Percentiles rank a stretch among this genome's conserved stretches.
phyloP scores from a whole-genome alignment of 2,888 invertebrate genomes.

The Agrochola lychnidis region DNA sequence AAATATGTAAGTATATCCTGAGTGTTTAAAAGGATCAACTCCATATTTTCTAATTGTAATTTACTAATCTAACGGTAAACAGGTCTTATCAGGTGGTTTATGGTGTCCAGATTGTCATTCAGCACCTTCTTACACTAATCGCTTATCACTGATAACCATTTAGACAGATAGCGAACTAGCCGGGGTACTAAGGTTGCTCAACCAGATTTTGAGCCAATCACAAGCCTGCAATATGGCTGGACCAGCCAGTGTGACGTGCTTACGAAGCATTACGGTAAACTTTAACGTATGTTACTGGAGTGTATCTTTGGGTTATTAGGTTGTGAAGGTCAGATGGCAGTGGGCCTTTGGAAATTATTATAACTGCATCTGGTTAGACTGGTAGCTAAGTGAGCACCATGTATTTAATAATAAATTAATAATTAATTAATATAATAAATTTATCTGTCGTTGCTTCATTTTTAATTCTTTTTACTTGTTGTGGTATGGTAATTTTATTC shows the following conservation, averaged over 20 bases:
- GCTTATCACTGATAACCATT: slow-evolving; percentile 54
- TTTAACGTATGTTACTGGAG: not conserved
- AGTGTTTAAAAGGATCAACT: slow-evolving; percentile 9
- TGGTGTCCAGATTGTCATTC: slow-evolving; percentile 37
- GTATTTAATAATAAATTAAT: no score
- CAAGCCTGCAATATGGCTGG: not conserved
- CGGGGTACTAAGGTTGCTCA: slow-evolving; percentile 16
- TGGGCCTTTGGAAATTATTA: slow-evolving; percentile 14
- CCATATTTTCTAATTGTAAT: slow-evolving; percentile 22
- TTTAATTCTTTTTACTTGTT: no score
- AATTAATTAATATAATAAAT: no score
- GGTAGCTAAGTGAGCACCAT: not conserved
- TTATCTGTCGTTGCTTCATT: no score
- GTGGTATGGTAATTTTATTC: no score
- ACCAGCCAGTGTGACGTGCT: slow-evolving; percentile 26
- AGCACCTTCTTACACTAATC: slow-evolving; percentile 52
- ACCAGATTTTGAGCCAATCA: slow-evolving; percentile 24
- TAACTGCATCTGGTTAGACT: not conserved
- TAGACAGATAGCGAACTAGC: slow-evolving; percentile 32
- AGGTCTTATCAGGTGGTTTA: slow-evolving; percentile 50
- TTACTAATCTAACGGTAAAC: slow-evolving; percentile 38
- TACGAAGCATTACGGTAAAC: slow-evolving; percentile 20
- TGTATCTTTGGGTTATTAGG: not conserved
- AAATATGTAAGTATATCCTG: not conserved
- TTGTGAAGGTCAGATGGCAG: slow-evolving; percentile 4